A percentile compares a stretch with the other conserved stretches of the same genome.
phyloP scores from a whole-genome alignment of 2,797 vertebrate genomes.

The Cyprinella venusta region DNA sequence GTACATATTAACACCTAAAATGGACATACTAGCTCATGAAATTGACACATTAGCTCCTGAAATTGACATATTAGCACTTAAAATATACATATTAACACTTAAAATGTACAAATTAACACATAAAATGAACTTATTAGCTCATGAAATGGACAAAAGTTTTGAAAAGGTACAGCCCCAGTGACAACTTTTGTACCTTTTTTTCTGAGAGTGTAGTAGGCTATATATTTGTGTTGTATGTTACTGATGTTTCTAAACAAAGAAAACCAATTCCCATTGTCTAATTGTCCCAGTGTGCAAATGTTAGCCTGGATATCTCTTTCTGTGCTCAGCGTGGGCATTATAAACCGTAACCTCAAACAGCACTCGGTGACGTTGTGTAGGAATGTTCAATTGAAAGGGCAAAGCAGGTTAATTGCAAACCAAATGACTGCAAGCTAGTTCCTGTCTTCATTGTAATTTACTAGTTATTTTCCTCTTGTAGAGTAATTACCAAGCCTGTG shows the following conservation, averaged over 20 bases:
- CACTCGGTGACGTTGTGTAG: constrained; percentile 19
- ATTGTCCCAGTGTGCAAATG: neutral
- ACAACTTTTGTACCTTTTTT: too few relatives aligned
- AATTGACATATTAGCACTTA: too few relatives aligned
- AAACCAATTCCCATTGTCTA: neutral
- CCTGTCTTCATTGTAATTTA: constrained; percentile 28
- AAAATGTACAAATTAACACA: too few relatives aligned
- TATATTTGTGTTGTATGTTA: neutral
- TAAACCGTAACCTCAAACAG: neutral
- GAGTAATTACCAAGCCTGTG: neutral
- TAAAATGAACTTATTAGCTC: too few relatives aligned
- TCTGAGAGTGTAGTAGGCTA: too few relatives aligned
- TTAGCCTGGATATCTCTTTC: constrained; percentile 17
- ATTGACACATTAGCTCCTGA: too few relatives aligned
- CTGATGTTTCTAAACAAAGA: neutral
- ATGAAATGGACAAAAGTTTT: too few relatives aligned
- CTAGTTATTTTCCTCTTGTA: constrained; percentile 20
- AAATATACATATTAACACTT: too few relatives aligned
- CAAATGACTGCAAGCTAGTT: constrained; percentile 36
- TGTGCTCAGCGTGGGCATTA: neutral
- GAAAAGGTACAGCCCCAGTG: too few relatives aligned
- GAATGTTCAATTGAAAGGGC: constrained; percentile 23
- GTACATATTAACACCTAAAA: too few relatives aligned
- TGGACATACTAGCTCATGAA: too few relatives aligned
- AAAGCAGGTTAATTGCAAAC: constrained; percentile 49